Base-by-base conservation (phyloP, 2,888 invertebrate genomes). In the Leptopilina myrica region DNA sequence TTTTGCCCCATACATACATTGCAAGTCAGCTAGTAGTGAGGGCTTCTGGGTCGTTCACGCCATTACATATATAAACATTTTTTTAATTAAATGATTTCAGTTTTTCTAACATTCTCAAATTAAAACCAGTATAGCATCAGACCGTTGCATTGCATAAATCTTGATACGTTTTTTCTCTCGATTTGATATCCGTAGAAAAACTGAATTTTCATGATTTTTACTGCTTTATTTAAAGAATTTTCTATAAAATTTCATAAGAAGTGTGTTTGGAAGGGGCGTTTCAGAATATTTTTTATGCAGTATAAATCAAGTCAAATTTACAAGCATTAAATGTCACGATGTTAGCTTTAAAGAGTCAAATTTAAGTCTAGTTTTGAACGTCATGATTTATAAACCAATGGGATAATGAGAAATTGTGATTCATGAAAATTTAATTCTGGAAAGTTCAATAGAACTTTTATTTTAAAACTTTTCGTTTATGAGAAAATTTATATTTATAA, bases 251-350 rank as follows among this genome's bases (percentile, higher is more conserved):
- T 64, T 64, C 64, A 33, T 20, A 33, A 4, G 40, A 65, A 40
- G 65, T 33, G 43, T 33, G 33, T 33, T 33, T 33, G 33, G 2
- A 65, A 0, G 65, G 6, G 26, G 14, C 40, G 40, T 2, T 49
- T 49, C 12, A 43, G 5, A 65, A 65, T n/a, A 12, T 65, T 14
- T 65, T 40, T 40, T 33, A 20, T 7, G 65, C 40, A n/a, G 12
- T 43, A 15, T 46, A 66, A 66, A 66, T 66, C 66, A 66, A 11
- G 46, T n/a, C 66, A 9, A 66, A 43, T 66, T 66, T 66, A 66
- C 9, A 46, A 43, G 66, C 66, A 15, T 15, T 66, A 66, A 66
- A 66, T 66, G 66, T 66, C 66, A 66, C 43, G 66, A 15, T 66
- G 46, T 7, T 66, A 46, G 43, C n/a, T 66, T 43, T 43, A 43